A percentile compares a stretch with the other conserved stretches of the same genome.
Conservation (phyloP, 2,113 vertebrate species). For the Rhinoptilus africanus region DNA sequence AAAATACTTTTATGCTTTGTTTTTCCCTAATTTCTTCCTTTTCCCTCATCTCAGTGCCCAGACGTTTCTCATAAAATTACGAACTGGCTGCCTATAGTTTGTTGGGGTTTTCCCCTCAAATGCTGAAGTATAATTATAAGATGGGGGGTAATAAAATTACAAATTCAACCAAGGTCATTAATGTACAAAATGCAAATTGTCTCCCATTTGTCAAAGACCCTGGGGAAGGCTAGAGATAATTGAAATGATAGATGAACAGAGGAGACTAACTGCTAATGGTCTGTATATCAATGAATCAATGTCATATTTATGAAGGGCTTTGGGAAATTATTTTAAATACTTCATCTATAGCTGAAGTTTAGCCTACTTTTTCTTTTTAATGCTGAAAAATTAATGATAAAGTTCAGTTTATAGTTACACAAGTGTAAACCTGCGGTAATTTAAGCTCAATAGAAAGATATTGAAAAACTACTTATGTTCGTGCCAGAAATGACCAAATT, state of each 20-base stretch:
- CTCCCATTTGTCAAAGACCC: conserved; percentile 75
- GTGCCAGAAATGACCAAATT: neutral
- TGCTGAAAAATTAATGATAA: conserved; percentile 34
- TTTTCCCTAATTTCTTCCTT: neutral
- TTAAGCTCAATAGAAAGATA: neutral
- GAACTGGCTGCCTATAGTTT: neutral
- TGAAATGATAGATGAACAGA: conserved; percentile 80
- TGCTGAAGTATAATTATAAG: neutral
- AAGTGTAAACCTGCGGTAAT: neutral
- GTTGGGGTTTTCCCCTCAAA: neutral
- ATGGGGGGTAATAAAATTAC: conserved; percentile 34
- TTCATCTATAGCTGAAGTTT: conserved; percentile 64
- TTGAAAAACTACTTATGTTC: neutral
- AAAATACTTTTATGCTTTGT: neutral
- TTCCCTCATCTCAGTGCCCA: neutral
- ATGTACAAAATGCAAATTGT: conserved; percentile 72
- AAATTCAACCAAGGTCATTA: conserved; percentile 75
- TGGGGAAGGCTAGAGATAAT: conserved; percentile 74
- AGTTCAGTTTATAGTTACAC: neutral
- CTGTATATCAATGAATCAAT: conserved; percentile 78
- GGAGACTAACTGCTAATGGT: conserved; percentile 71
- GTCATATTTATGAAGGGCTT: conserved; percentile 74
- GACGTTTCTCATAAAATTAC: neutral
- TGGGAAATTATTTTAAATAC: conserved; percentile 71
- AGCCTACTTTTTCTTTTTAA: conserved; percentile 62